Base-by-base conservation (phyloP, 2,888 invertebrate genomes). In the Antheraea yamamai region DNA sequence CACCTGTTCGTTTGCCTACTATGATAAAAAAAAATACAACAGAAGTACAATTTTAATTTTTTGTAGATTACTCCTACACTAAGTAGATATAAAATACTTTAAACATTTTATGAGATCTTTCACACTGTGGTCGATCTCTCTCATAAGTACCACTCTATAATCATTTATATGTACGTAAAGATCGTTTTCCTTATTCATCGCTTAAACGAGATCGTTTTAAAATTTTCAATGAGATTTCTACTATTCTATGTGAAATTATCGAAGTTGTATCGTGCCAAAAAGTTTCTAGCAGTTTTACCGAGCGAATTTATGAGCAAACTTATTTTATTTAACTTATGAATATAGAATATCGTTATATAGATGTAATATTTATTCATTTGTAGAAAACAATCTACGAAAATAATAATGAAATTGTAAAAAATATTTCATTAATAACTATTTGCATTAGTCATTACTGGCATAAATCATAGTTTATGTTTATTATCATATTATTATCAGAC, bases 221-320 rank as follows among this genome's bases (percentile, higher is more conserved):
- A n/a, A 39, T 70, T 70, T 70, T 39, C 70, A 70, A 70, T 70
- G 70, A 70, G 70, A 39, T 70, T 39, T 70, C 70, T 70, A 39
- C 39, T 4, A 70, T 39, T 20, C n/a, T 39, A 20, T 39, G 26
- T 10, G 23, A 23, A n/a, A 26, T 39, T 39, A n/a, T n/a, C n/a
- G 10, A n/a, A 4, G 39, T 39, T 39, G 20, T 39, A 12, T 0
- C 23, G 70, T 70, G 70, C 70, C 70, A 70, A 70, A 35, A 39
- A n/a, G 70, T 39, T 35, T 70, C 70, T 70, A 39, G 8, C 39
- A 39, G 70, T n/a, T 70, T 68, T 68, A 35, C 35, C 23, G n/a
- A 23, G 23, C 4, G 61, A 61, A 61, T 23, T 8, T 61, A 23
- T 23, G 7, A 61, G 30, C 12, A 30, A 18, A 16, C 12, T 61